Evolutionary conservation across 2,113 vertebrate species (phyloP), one percentile per base, ranked within the genome.

Genomic region (Peromyscus maniculatus): DNA sequence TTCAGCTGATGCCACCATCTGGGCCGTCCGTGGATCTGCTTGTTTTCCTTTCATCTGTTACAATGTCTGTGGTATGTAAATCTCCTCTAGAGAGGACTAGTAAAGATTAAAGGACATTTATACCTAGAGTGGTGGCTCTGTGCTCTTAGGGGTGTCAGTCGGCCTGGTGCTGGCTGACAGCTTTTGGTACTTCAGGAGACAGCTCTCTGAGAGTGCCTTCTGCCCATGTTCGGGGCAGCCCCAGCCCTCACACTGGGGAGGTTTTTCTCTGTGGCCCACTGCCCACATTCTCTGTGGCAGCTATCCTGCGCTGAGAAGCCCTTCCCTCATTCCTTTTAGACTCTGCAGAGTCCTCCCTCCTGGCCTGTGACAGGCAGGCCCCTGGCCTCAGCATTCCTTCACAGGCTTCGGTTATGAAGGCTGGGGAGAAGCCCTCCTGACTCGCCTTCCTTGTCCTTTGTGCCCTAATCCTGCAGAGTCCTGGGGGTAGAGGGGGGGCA

Each of bases 121-220:
- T 3, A 0, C 5, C 12, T 4, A 31, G 7, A n/a, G 8, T 5
- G 33, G 12, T 21, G 13, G 2, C 33, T 28, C 52, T 59, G 9
- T 36, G 49, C 87, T 17, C 2, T 9, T 12, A 26, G 74, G 24
- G n/a, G 22, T 28, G 13, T 36, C 3, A 46, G 8, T 24, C 19
- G n/a, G 24, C 10, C 10, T 69, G 17, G n/a, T 39, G 24, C 31
- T 75, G n/a, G 46, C 46, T 21, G 24, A 36, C 2, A 31, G 39
- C 78, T 52, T 36, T 26, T 16, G 62, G 31, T 24, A 69, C 46
- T 8, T 36, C 64, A 69, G 84, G 28, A 36, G 12, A 33, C 39
- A 12, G 9, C 57, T 77, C 49, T 72, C 52, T 17, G 5, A 36
- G 57, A 49, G 43, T 17, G 13, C 57, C 22, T 64, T 66, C 55